Conservation (phyloP, 2,113 vertebrate genomes). For the human (Homo sapiens) region DNA sequence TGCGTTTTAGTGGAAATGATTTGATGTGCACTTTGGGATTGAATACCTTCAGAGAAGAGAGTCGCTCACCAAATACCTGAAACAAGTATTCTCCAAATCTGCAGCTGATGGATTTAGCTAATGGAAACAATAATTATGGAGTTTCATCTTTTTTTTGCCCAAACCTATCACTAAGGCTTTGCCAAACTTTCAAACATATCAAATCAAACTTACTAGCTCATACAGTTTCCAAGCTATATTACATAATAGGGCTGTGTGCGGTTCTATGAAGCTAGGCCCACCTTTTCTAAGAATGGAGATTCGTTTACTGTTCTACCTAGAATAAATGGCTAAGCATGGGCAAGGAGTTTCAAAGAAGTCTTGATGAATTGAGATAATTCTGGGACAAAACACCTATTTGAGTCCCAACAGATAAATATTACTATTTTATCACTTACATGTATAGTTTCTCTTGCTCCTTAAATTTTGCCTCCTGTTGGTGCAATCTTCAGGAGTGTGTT, state of each 20-base stretch:
- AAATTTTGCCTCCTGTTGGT: background rate
- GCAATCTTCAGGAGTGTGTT: background rate
- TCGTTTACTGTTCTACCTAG: background rate
- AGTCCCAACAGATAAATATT: background rate
- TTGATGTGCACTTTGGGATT: background rate
- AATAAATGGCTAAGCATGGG: background rate
- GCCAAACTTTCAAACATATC: background rate
- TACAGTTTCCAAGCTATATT: background rate
- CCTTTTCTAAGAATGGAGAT: background rate
- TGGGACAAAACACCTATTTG: background rate
- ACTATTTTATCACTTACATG: background rate
- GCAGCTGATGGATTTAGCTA: background rate
- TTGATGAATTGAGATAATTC: slow-evolving; percentile 2
- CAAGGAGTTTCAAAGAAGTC: background rate
- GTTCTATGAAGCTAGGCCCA: background rate
- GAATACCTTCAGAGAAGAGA: background rate
- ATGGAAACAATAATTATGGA: background rate
- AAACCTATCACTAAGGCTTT: background rate
- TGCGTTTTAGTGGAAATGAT: background rate
- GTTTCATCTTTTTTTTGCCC: background rate
- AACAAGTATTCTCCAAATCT: background rate
- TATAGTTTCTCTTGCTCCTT: background rate
- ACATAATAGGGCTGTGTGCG: background rate
- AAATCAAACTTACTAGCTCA: background rate
- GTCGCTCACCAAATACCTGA: background rate